phyloP scores from a whole-genome alignment of 2,797 vertebrate species.

The Sparus aurata region DNA sequence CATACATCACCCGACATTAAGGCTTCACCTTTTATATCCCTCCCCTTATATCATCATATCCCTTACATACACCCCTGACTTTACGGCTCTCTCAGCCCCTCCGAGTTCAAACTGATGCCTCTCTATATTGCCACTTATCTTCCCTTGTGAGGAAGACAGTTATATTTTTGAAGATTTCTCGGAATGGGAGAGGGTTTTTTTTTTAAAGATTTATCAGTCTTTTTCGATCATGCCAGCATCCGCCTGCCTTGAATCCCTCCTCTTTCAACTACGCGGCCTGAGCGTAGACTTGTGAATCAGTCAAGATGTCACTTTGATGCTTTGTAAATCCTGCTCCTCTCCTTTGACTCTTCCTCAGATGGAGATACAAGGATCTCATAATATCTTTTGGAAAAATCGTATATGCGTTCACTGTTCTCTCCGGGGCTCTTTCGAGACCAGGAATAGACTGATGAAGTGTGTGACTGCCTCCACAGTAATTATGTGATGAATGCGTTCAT shows the following conservation, averaged over 20 bases:
- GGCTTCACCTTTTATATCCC: slow-evolving; percentile 67
- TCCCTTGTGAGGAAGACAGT: slow-evolving; percentile 28
- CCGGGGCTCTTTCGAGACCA: slow-evolving; percentile 69
- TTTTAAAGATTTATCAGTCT: slow-evolving; percentile 61
- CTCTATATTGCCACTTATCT: slow-evolving; percentile 57
- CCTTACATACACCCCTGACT: slow-evolving; percentile 43
- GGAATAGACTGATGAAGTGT: slow-evolving; percentile 83
- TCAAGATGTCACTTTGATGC: slow-evolving; percentile 62
- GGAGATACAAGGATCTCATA: slow-evolving; percentile 63
- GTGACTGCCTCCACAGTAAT: slow-evolving; percentile 81
- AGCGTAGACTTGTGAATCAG: slow-evolving; percentile 44
- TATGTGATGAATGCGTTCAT: slow-evolving; percentile 81
- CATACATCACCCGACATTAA: slow-evolving; percentile 73
- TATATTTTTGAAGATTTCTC: slow-evolving; percentile 51
- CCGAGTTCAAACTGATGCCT: slow-evolving; percentile 51
- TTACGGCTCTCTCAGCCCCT: slow-evolving; percentile 47
- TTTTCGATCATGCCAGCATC: slow-evolving; percentile 45
- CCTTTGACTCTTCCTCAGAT: slow-evolving; percentile 46
- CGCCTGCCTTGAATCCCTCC: slow-evolving; percentile 19
- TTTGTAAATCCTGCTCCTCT: slow-evolving; percentile 53
- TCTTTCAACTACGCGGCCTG: slow-evolving; percentile 32
- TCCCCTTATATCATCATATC: slow-evolving; percentile 63
- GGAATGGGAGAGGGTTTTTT: slow-evolving; percentile 6
- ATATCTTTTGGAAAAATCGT: slow-evolving; percentile 71
- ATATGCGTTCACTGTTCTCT: slow-evolving; percentile 63